These are phyloP conservation scores for Columba livia DNA, from an alignment of 2,113 vertebrate genomes.

Conservation along the genomic window DNA sequence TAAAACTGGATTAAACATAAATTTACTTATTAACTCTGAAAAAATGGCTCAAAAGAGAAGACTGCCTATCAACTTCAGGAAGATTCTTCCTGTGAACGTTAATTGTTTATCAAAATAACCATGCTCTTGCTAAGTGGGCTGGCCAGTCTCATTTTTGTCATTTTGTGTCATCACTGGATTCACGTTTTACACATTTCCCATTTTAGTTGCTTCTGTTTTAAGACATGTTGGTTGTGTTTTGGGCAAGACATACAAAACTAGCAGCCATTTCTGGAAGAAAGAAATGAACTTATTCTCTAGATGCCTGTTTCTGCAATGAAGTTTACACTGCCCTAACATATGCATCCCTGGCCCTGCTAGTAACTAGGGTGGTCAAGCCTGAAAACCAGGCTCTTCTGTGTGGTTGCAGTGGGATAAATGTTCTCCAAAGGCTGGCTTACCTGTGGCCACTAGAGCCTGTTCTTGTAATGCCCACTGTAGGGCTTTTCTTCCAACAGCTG, in stretches of 20 bases:
- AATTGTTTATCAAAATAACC: neutral
- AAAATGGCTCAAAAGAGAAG: neutral
- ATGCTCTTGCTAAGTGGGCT: neutral
- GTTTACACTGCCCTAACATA: neutral
- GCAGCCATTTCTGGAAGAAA: neutral
- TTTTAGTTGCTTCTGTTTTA: neutral
- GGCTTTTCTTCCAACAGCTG: neutral
- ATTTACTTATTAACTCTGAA: neutral
- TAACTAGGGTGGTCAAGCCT: neutral
- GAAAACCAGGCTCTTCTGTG: neutral
- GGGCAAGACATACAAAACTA: neutral
- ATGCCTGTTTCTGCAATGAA: neutral
- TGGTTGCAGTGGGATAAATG: neutral
- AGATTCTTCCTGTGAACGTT: neutral
- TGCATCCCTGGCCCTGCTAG: neutral
- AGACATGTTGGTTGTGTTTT: neutral
- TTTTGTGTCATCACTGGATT: neutral
- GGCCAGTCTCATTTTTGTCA: neutral
- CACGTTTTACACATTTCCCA: neutral
- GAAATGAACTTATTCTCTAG: neutral
- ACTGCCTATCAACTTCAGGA: neutral
- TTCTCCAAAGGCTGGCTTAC: neutral
- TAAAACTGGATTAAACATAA: neutral
- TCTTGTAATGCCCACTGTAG: neutral
- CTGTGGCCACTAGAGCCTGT: fast-evolving